Evolutionary conservation across 2,797 vertebrate genomes (phyloP), one percentile per base, ranked within the genome.

Genomic region (Gymnocypris eckloni): DNA sequence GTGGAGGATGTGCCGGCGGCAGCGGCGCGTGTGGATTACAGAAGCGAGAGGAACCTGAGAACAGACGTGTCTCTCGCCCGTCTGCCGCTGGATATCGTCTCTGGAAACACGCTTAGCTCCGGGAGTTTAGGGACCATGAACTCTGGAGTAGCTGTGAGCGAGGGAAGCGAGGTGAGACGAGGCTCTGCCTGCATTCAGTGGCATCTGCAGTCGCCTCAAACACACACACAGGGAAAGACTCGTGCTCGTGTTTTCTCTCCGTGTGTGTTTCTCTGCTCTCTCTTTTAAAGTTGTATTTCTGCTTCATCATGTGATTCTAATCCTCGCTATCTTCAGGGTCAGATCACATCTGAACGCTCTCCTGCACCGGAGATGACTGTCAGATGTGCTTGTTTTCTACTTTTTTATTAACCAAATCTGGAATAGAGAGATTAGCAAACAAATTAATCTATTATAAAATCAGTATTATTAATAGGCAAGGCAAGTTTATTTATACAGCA

Each of bases 161-260:
- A 96, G 90, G 93, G 94, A 87, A 93, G 93, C 73, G 96, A 97
- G 96, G 96, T 97, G 93, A 96, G 96, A 90, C 37, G 25, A 48
- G 45, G 56, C 25, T 80, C 52, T 71, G 80, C 41, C 52, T 82
- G 50, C 80, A 10, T 54, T 22, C n/a, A 43, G 69, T 71, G 70
- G 45, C 50, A 16, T 56, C 20, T 22, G 20, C 54, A 9, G 71
- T 72, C 70, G 6, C 25, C 43, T 45, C 6, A 45, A 41, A 70
- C 67, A 6, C 70, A 48, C 71, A 25, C 70, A 6, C 39, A n/a
- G 22, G 22, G 12, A 54, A 1, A 54, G 28, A 54, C 50, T 56
- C 22, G 7, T 28, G 61, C 25, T 66, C 25, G 7, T 2, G 61
- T 2, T 28, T 28, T 28, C 61, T 64, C 33, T 66, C 13, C 64